Percentiles rank a stretch among this genome's conserved stretches.
Evolutionary conservation across 35 echinoderm and acorn worm genomes (phyloP).

Genomic region (Eucidaris tribuloides): DNA sequence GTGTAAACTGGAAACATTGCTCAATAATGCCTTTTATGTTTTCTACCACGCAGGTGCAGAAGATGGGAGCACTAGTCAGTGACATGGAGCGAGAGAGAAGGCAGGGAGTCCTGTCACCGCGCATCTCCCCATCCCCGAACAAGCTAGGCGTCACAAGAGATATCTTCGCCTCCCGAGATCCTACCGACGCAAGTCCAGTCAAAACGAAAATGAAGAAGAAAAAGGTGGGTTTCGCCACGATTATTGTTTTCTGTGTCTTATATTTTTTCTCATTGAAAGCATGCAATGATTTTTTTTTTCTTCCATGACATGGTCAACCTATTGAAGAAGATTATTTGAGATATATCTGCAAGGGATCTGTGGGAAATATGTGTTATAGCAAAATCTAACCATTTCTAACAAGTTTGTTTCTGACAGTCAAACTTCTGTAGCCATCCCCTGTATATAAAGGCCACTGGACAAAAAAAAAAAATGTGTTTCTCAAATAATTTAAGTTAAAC

Average conservation of each 20-base stretch:
- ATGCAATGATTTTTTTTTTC: not conserved
- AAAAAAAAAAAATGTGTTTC: too few species aligned
- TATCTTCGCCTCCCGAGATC: constrained; percentile 26
- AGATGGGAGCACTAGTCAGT: constrained; percentile 73
- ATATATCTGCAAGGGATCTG: not conserved
- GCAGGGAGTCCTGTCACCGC: constrained; percentile 8
- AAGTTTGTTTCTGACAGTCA: too few species aligned
- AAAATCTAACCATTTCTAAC: not conserved
- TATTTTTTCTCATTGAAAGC: not conserved
- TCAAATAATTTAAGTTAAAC: too few species aligned
- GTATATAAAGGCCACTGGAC: too few species aligned
- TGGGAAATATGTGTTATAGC: not conserved
- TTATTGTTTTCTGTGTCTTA: too few species aligned
- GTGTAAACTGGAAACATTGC: too few species aligned
- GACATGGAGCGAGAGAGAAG: constrained; percentile 67
- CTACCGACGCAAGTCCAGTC: constrained; percentile 10
- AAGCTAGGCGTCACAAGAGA: constrained; percentile 10
- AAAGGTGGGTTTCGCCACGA: constrained; percentile 4
- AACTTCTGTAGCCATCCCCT: too few species aligned
- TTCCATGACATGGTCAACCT: not conserved
- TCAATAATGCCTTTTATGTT: too few species aligned
- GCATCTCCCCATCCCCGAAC: constrained; percentile 20
- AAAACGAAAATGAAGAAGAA: constrained; percentile 44
- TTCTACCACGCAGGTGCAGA: too few species aligned
- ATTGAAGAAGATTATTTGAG: not conserved